Evolutionary conservation across 1,140 invertebrate species (phyloP), one percentile per base, ranked within the genome.

Genomic region (Drosophila nigrodunni): DNA sequence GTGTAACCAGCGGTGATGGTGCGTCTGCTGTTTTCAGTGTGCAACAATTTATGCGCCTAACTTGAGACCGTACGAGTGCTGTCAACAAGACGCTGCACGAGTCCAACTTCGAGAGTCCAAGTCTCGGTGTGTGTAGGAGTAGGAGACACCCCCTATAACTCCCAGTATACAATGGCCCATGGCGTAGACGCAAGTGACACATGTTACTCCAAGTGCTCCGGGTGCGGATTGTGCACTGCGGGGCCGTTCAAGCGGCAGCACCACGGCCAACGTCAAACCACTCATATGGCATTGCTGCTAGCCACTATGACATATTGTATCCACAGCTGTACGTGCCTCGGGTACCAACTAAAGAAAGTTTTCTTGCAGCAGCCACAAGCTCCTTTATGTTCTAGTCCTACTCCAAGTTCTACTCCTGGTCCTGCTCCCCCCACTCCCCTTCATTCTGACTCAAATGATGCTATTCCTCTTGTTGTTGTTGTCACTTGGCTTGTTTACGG

Each of bases 251-350:
- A 18, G n/a, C 46, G 30, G n/a, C 30, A 13, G 11, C 30, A 55
- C 34, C n/a, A 18, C 49, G 2, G 7, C 49, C 49, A 34, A 25
- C 25, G 15, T 7, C 30, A 25, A 34, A 15, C 39, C 11, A 43
- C 30, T 70, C 67, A 72, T 18, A 44, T 59, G 52, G 25, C 10
- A 44, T 43, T 52, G 52, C 52, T 15, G 62, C 55, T 37, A 67
- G 80, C 59, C 77, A 78, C 74, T 78, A 88, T 88, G 82, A 88
- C 82, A 87, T 87, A 87, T 87, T 87, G 82, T 87, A 88, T 87
- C 82, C 82, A 87, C 82, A 88, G 59, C 69, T 77, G 83, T 79
- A 87, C 82, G 82, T 87, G 82, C 47, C 44, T 59, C 70, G 80
- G 64, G 30, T 83, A 55, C 69, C 83, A 83, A 88, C 80, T 70